Base-by-base conservation (phyloP, 2,888 invertebrate genomes). In the Periphyllus acericola region DNA sequence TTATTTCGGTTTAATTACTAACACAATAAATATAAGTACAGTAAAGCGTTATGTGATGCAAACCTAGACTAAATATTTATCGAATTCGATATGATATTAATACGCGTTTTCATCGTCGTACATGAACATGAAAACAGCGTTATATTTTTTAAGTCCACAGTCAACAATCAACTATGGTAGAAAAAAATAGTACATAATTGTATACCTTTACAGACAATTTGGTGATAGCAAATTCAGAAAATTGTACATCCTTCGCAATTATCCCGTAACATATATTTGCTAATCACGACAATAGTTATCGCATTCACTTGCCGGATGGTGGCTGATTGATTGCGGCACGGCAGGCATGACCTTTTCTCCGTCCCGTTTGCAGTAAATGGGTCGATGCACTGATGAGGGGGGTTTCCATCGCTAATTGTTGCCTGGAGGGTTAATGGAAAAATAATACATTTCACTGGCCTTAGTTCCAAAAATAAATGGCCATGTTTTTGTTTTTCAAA, bases 391-490 rank as follows among this genome's bases (percentile, higher is more conserved):
- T 21, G 19, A 52, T 9, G 55, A 55, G 21, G 29, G 29, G 17
- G 68, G 34, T 78, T 85, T 78, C 78, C 72, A 72, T 79, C 74
- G 87, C 87, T 80, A 87, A 80, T 87, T 80, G 79, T 80, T 66
- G 55, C 60, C 79, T 25, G n/a, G 60, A 40, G 74, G 32, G 46
- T 80, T 74, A 81, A 87, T 81, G 80, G 80, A 87, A 46, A 87
- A 80, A 87, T 74, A 86, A 87, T 81, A 81, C 46, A 74, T 87
- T 87, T 87, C 66, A 66, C 80, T 66, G 60, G 21, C 9, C 40
- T 19, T 9, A 25, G 80, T 36, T 17, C 32, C 25, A 74, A 74
- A 81, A 87, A 87, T 87, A 87, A 81, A 87, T 81, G 74, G 46
- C 60, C 19, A 29, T 75, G 72, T 80, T 87, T 74, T 87, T 87